phyloP scores from a whole-genome alignment of 2,113 vertebrate species.

The Channa maculata region DNA sequence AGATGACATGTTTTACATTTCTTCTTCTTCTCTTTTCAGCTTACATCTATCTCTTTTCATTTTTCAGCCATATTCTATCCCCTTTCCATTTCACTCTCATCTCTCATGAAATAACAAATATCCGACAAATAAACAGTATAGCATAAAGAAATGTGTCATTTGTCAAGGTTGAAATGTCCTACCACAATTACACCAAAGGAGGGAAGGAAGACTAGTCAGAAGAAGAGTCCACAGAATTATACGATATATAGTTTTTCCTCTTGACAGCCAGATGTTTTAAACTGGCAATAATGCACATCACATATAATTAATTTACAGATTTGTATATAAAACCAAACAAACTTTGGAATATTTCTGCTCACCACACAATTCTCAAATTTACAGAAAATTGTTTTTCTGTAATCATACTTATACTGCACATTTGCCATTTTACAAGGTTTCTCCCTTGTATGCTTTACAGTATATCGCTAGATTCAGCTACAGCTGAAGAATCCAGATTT shows the following conservation, averaged over 20 bases:
- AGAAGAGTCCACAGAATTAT: not conserved
- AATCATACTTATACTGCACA: no score
- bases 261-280: not conserved
- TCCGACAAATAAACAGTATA: constrained; percentile 2
- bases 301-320: no score
- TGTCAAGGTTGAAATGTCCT: not conserved
- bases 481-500: no score
- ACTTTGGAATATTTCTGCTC: no score
- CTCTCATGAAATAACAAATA: not conserved
- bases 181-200: not conserved
- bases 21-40: not conserved
- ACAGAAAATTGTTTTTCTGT: no score
- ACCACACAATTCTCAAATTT: no score
- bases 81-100: not conserved
- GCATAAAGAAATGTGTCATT: not conserved
- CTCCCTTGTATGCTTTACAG: no score
- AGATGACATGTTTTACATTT: constrained; percentile 10
- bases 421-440: no score
- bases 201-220: not conserved
- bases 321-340: no score
- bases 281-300: not conserved
- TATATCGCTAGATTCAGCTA: no score
- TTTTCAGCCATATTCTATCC: not conserved
- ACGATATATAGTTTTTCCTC: not conserved
- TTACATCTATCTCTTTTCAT: not conserved